These are phyloP conservation scores for Sebastolobus altivelis DNA, from an alignment of 2,797 vertebrate genomes.

Conservation along the genomic window DNA sequence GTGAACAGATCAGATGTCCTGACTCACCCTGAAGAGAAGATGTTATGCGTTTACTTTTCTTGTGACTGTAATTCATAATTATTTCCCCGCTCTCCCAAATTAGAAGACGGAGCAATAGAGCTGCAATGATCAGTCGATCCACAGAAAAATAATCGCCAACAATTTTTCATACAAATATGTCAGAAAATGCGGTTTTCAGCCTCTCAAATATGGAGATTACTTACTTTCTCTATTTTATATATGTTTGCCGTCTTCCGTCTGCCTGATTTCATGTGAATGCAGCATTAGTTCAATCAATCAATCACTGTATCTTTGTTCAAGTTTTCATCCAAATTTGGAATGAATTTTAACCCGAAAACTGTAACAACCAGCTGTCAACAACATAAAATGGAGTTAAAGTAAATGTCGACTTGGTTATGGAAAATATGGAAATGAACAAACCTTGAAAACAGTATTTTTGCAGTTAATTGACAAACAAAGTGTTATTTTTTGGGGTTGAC, in stretches of 20 bases:
- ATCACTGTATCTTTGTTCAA: not conserved
- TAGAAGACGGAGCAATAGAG: not conserved
- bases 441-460: not conserved
- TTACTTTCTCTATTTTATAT: no score
- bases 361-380: not conserved
- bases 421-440: no score
- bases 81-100: not conserved
- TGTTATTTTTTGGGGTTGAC: not conserved
- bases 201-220: no score
- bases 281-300: not conserved
- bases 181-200: no score
- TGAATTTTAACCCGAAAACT: not conserved
- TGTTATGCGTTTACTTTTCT: not conserved
- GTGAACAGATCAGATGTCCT: conserved; percentile 45
- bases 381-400: not conserved
- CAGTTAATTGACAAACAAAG: not conserved
- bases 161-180: no score
- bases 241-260: no score
- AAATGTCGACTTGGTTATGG: not conserved
- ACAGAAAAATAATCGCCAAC: no score
- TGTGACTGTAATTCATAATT: conserved; percentile 3
- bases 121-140: fast-evolving
- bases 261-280: no score
- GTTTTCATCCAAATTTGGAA: not conserved
- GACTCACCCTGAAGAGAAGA: not conserved